phyloP scores from a whole-genome alignment of 1,140 invertebrate genomes.

The Atta cephalotes region DNA sequence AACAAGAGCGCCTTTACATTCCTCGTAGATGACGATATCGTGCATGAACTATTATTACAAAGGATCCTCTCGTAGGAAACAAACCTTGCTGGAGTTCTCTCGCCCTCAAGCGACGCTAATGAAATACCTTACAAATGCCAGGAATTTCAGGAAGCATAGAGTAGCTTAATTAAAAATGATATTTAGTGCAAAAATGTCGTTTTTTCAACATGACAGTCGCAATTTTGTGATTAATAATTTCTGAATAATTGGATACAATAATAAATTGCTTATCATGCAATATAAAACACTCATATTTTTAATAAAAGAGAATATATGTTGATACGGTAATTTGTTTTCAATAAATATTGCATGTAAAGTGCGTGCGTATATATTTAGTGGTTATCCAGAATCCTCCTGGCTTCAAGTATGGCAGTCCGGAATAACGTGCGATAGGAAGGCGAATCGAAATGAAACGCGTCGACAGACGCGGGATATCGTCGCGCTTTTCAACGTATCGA shows the following conservation, averaged over 20 bases:
- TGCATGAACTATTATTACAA: constrained; percentile 62
- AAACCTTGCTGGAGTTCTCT: constrained; percentile 16
- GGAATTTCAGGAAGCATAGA: constrained; percentile 39
- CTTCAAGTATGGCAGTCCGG: neutral
- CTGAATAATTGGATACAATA: neutral
- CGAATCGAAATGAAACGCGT: neutral
- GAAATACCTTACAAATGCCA: constrained; percentile 60
- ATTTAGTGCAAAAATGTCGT: constrained; percentile 11
- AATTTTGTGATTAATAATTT: constrained; percentile 23
- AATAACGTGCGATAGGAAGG: neutral
- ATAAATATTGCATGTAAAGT: neutral
- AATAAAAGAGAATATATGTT: neutral
- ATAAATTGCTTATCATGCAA: neutral
- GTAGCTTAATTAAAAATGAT: constrained; percentile 49
- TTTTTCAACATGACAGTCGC: neutral
- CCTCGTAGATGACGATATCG: constrained; percentile 35
- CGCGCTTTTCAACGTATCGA: constrained; percentile 16
- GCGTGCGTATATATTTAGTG: neutral
- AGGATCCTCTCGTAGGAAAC: constrained; percentile 43
- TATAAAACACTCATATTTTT: neutral
- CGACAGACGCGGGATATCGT: constrained; percentile 27
- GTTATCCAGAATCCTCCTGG: neutral
- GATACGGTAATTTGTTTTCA: neutral
- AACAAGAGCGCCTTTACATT: constrained; percentile 22
- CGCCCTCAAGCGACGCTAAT: constrained; percentile 50